Base-by-base conservation (phyloP, 1,140 invertebrate species). In the Drosophila burlai region DNA sequence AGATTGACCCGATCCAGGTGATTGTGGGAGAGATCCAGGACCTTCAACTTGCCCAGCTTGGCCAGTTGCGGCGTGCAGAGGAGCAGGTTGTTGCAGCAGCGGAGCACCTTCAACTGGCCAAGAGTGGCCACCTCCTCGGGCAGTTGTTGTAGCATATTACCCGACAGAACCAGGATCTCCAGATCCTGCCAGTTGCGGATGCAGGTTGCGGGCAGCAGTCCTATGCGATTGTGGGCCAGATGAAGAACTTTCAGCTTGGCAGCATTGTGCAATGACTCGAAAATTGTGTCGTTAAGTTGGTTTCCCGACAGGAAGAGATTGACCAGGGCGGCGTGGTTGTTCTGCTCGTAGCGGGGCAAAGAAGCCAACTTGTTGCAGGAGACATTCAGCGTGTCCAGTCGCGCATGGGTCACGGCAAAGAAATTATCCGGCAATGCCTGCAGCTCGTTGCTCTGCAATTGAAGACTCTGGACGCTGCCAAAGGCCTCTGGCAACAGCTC, bases 11-110 rank as follows among this genome's bases (percentile, higher is more conserved):
- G 95, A 85, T 97, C 96, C 46, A 97, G 92, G 92, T 97, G 96
- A 92, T 98, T 97, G 81, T 97, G 97, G 0, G 97, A 97, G 63
- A 97, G 94, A 94, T 98, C 97, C 40, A 98, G 93, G 42, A 97
- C 96, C 94, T 96, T 96, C 13, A 98, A 93, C 15, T 95, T 95
- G 18, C 94, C 93, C 78, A 96, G 95, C 92, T 96, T 96, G 16
- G 95, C 95, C 80, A 98, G 95, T 82, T 95, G 96, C 3, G 97
- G 97, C 49, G 96, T 95, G 47, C 94, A 95, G 50, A 96, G 94
- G 50, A 98, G 93, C 69, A 96, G 94, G 93, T 98, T 98, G 3
- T 97, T 97, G 92, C 97, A 97, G 16, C 97, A 95, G 81, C 97
- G 94, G 38, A 98, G 94, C 49, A 97, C 95, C 78, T 94, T 94